phyloP scores from a whole-genome alignment of 2,113 vertebrate genomes.

The Phalacrocorax aristotelis region DNA sequence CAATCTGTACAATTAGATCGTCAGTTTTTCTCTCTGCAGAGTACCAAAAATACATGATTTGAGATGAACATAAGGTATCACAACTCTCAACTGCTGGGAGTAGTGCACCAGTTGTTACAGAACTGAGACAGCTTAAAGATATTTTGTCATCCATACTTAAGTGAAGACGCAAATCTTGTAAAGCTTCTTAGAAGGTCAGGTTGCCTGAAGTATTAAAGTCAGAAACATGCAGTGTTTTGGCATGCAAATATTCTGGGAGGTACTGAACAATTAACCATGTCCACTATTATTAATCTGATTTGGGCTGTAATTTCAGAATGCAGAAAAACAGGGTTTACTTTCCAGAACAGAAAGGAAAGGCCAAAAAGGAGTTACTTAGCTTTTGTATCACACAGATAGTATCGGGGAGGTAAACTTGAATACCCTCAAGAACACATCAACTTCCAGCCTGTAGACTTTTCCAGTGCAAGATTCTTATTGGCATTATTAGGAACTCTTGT shows the following conservation, averaged over 20 bases:
- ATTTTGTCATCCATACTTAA: neutral
- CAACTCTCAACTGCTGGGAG: neutral
- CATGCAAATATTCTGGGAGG: neutral
- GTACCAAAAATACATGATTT: neutral
- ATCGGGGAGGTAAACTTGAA: neutral
- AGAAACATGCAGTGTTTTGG: neutral
- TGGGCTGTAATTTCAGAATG: neutral
- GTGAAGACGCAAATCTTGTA: slow-evolving; percentile 1
- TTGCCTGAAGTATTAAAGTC: neutral
- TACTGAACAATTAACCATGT: neutral
- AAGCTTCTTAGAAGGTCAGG: slow-evolving; percentile 25
- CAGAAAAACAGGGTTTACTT: neutral
- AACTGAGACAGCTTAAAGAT: neutral
- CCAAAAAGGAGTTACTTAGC: neutral
- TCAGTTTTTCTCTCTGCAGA: neutral
- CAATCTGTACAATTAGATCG: neutral
- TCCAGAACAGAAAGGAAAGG: neutral
- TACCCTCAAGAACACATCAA: neutral
- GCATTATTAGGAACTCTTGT: neutral
- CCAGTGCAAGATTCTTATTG: neutral
- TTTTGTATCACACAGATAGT: neutral
- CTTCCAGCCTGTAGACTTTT: neutral
- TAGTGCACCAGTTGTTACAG: neutral
- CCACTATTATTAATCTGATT: neutral
- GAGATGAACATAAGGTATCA: neutral